phyloP scores from a whole-genome alignment of 2,113 vertebrate genomes.

The Choloepus hoffmanni region DNA sequence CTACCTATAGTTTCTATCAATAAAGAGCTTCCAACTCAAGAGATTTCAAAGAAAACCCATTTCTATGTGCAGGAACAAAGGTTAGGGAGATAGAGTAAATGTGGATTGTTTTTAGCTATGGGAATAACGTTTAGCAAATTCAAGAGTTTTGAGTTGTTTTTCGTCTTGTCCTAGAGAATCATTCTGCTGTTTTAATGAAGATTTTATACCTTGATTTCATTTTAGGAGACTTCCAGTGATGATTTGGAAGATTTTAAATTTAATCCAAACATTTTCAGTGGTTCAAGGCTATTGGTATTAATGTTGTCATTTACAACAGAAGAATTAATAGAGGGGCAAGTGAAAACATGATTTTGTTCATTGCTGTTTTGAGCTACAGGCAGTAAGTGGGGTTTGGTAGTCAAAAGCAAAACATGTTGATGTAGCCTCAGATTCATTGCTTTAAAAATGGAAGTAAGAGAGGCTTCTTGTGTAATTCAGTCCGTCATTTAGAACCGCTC shows the following conservation, averaged over 20 bases:
- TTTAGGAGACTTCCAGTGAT: not conserved
- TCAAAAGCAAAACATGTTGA: not conserved
- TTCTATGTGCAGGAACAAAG: not conserved
- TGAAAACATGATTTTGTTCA: not conserved
- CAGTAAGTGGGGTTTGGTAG: not conserved
- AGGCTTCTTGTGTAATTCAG: not conserved
- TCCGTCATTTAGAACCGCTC: no score
- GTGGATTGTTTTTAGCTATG: not conserved
- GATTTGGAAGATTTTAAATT: slow-evolving; percentile 19
- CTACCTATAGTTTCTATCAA: not conserved
- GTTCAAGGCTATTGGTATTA: not conserved
- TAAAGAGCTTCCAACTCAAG: not conserved
- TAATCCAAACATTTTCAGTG: slow-evolving; percentile 1
- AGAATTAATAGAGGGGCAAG: not conserved
- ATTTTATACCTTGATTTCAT: slow-evolving; percentile 18
- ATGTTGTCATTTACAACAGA: not conserved
- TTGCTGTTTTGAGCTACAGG: not conserved
- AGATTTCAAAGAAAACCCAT: not conserved
- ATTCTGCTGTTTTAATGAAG: not conserved
- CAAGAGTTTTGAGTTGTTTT: not conserved
- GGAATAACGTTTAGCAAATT: not conserved
- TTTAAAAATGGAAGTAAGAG: not conserved
- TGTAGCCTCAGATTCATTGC: not conserved
- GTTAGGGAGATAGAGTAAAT: not conserved
- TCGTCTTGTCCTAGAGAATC: not conserved